These are phyloP conservation scores for Pollenia angustigena DNA, from an alignment of 2,888 invertebrate genomes.

Conservation along the genomic window DNA sequence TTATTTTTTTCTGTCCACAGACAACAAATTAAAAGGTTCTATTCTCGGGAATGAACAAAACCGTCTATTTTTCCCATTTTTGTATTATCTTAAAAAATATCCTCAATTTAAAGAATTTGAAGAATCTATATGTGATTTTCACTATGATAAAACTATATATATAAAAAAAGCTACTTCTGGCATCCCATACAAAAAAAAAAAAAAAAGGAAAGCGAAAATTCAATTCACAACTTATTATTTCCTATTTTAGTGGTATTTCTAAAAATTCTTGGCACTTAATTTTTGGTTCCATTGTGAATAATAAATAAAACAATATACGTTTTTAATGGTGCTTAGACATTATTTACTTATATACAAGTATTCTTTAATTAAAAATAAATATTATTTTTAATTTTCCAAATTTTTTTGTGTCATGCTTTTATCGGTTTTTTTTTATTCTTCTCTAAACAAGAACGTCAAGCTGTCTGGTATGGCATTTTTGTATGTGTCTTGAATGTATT, in stretches of 20 bases:
- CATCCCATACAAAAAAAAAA: no score
- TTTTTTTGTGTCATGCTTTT: not conserved
- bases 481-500: not conserved
- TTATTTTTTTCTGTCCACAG: no score
- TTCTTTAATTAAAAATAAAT: slow-evolving; percentile 67
- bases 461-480: slow-evolving; percentile 63
- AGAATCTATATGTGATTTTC: no score
- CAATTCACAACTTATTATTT: not conserved
- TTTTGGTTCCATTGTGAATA: slow-evolving; percentile 10
- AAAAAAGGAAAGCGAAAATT: not conserved
- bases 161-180: no score
- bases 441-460: slow-evolving; percentile 60
- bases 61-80: no score
- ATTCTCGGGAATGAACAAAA: no score
- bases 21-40: no score
- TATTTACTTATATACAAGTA: slow-evolving; percentile 5
- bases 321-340: slow-evolving; percentile 20
- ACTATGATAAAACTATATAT: no score
- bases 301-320: slow-evolving; percentile 12
- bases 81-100: no score
- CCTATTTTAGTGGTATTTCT: not conserved
- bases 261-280: not conserved
- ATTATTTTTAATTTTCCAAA: slow-evolving; percentile 52
- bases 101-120: no score
- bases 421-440: slow-evolving; percentile 6